Evolutionary conservation across 2,888 invertebrate genomes (phyloP).

Genomic region (Shargacucullia verbasci): DNA sequence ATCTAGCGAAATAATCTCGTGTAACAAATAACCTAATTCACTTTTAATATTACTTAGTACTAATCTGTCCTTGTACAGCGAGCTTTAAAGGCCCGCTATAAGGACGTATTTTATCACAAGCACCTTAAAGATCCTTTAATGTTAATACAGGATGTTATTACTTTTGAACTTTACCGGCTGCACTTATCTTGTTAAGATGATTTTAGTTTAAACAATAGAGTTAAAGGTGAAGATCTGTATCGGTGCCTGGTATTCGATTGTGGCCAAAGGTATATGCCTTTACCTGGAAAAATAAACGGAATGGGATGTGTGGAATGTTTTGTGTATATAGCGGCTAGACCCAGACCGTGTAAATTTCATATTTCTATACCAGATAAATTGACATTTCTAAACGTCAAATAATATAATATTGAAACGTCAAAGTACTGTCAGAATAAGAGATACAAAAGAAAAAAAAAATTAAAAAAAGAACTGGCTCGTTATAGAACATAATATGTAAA

Average conservation of each 20-base stretch:
- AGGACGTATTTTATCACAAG: conserved; percentile 24
- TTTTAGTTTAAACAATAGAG: conserved; percentile 34
- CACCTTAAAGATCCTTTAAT: conserved; percentile 3
- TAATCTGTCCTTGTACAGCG: not conserved
- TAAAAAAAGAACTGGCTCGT: too few species aligned
- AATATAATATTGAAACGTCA: too few species aligned
- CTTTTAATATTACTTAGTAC: too few species aligned
- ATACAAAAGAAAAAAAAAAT: too few species aligned
- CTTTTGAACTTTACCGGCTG: conserved; percentile 35
- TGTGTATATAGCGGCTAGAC: too few species aligned
- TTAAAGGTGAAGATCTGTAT: conserved; percentile 20
- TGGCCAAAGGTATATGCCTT: not conserved
- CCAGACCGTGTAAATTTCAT: too few species aligned
- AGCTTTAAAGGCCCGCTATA: conserved; percentile 8
- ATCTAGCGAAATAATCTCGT: too few species aligned
- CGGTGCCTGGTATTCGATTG: not conserved
- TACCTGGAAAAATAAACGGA: not conserved
- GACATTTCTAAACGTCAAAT: not conserved
- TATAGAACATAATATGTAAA: too few species aligned
- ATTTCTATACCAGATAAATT: too few species aligned
- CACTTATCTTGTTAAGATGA: conserved; percentile 17
- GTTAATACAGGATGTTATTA: conserved; percentile 39
- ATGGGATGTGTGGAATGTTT: not conserved
- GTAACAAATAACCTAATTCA: too few species aligned
- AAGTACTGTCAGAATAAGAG: too few species aligned